These are phyloP conservation scores for Hypomesus transpacificus DNA, from an alignment of 2,113 vertebrate species.

Conservation along the genomic window DNA sequence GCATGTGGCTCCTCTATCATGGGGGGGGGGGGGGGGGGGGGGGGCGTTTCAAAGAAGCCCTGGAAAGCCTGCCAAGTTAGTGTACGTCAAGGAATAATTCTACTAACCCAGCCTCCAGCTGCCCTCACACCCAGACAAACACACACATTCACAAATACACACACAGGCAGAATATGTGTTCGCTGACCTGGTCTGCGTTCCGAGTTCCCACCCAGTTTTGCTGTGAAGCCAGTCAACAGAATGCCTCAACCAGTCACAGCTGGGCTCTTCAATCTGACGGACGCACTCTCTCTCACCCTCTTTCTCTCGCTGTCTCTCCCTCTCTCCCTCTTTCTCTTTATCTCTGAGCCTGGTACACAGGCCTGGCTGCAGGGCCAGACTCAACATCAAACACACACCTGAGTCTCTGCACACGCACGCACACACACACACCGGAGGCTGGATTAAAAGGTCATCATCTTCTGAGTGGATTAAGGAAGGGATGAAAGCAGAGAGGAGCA, in stretches of 20 bases:
- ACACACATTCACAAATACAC: conserved; percentile 15
- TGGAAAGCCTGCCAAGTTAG: conserved; percentile 51
- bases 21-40: conserved; percentile 9
- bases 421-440: not conserved
- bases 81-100: conserved; percentile 55
- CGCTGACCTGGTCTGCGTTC: conserved; percentile 33
- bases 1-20: conserved; percentile 31
- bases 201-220: conserved; percentile 29
- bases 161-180: conserved; percentile 37
- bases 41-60: conserved; percentile 36
- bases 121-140: not conserved
- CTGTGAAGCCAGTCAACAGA: conserved; percentile 24
- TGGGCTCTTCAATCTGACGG: conserved; percentile 38
- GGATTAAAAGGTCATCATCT: conserved; percentile 7
- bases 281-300: conserved; percentile 21
- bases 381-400: conserved; percentile 32
- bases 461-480: not conserved
- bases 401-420: not conserved
- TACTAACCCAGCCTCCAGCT: conserved; percentile 30
- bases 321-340: not conserved
- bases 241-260: conserved; percentile 31
- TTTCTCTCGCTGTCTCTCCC: conserved; percentile 1
- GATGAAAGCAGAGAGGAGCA: not conserved
- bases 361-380: conserved; percentile 6
- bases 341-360: conserved; percentile 1